These are phyloP conservation scores for Pyrrhia umbra DNA, from an alignment of 2,888 invertebrate species.

Conservation along the genomic window DNA sequence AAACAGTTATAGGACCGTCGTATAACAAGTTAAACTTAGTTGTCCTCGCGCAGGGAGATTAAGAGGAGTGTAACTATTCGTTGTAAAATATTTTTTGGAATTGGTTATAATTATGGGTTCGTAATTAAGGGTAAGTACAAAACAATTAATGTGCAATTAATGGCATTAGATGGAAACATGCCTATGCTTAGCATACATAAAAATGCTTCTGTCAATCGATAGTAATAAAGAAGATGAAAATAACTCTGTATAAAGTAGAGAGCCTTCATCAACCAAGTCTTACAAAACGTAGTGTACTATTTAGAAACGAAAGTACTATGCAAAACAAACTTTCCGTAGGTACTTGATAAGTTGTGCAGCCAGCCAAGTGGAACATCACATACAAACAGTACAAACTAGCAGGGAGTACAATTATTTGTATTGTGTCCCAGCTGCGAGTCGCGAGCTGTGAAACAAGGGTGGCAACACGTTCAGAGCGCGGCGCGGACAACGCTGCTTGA, in stretches of 20 bases:
- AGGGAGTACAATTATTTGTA: conserved; percentile 52
- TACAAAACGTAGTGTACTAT: background rate
- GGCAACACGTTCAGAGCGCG: conserved; percentile 19
- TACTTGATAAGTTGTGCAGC: conserved; percentile 35
- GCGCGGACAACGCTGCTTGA: conserved; percentile 53
- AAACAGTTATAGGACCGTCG: no score
- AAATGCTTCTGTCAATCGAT: background rate
- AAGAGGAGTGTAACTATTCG: no score
- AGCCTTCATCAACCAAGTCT: background rate
- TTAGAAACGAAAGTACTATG: conserved; percentile 5
- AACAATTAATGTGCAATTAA: no score
- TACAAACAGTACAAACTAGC: conserved; percentile 40
- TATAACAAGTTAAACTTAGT: no score
- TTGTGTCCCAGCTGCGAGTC: conserved; percentile 48
- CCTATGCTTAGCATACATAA: no score
- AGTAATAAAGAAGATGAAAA: background rate
- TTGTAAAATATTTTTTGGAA: no score
- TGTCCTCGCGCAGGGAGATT: no score
- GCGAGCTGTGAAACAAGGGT: conserved; percentile 50
- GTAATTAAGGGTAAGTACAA: no score
- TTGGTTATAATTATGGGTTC: no score
- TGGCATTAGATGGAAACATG: no score
- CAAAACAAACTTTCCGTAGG: conserved; percentile 28
- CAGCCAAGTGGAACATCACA: conserved; percentile 39
- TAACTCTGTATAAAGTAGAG: background rate